Conservation (phyloP, 2,797 vertebrate genomes). For the Falco naumanni region DNA sequence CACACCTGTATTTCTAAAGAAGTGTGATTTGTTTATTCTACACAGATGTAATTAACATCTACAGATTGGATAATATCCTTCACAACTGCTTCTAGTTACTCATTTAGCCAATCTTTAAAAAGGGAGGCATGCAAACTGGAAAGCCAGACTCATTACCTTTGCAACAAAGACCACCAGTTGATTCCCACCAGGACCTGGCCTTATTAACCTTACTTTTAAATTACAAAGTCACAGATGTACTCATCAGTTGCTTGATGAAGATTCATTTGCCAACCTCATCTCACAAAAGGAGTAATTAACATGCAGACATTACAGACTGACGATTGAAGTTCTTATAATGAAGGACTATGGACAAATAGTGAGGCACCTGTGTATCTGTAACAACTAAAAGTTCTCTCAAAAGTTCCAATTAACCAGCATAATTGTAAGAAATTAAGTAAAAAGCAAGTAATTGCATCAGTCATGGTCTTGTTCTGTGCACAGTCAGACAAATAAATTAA, state of each 20-base stretch:
- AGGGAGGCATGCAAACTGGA: not conserved
- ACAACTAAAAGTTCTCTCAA: not conserved
- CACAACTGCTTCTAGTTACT: slow-evolving; percentile 7
- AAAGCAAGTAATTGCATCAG: not conserved
- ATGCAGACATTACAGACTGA: not conserved
- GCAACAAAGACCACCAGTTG: slow-evolving; percentile 42
- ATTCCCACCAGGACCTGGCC: slow-evolving; percentile 52
- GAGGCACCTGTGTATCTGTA: not conserved
- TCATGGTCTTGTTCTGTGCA: not conserved
- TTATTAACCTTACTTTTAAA: slow-evolving; percentile 71
- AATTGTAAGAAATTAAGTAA: slow-evolving; percentile 31
- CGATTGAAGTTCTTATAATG: slow-evolving; percentile 9
- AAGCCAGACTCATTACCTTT: slow-evolving; percentile 47
- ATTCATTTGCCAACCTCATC: slow-evolving; percentile 59
- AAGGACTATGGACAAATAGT: not conserved
- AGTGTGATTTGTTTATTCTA: not conserved
- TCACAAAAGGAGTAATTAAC: slow-evolving; percentile 62
- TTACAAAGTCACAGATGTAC: slow-evolving; percentile 70
- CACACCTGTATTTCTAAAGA: not conserved
- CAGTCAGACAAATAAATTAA: not conserved
- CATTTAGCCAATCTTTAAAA: slow-evolving; percentile 18
- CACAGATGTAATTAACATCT: not conserved
- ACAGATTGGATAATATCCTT: not conserved
- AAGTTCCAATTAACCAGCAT: slow-evolving; percentile 27
- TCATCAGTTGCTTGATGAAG: slow-evolving; percentile 69